A percentile compares a stretch with the other conserved stretches of the same genome.
Conservation (phyloP, 2,113 vertebrate species). For the Spea multiplicata region DNA sequence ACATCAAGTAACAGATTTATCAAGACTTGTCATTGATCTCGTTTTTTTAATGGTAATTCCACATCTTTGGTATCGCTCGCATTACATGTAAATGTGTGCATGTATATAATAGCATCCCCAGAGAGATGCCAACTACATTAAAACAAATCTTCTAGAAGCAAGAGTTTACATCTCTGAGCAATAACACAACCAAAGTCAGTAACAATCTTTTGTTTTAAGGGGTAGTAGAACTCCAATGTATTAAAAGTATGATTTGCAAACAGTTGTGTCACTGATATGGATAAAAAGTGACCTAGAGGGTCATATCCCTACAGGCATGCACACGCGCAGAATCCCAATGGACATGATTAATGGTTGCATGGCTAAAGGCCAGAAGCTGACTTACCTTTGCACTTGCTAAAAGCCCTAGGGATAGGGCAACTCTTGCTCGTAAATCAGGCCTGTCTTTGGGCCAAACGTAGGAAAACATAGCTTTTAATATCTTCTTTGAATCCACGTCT, state of each 20-base stretch:
- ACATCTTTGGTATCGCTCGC: too few relatives aligned
- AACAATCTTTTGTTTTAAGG: not conserved
- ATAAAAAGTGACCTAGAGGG: slow-evolving; percentile 7
- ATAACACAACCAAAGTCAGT: too few relatives aligned
- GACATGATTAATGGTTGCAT: slow-evolving; percentile 28
- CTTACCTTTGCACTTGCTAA: slow-evolving; percentile 90
- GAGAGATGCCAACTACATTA: too few relatives aligned
- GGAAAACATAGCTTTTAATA: slow-evolving; percentile 86
- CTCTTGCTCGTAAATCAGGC: slow-evolving; percentile 88
- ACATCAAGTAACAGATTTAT: too few relatives aligned
- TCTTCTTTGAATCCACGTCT: slow-evolving; percentile 82
- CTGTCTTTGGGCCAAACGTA: slow-evolving; percentile 95
- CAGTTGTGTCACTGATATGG: slow-evolving; percentile 2
- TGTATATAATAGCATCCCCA: too few relatives aligned
- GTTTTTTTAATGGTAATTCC: too few relatives aligned
- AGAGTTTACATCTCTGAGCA: too few relatives aligned
- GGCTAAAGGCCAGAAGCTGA: slow-evolving; percentile 31
- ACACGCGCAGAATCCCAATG: slow-evolving; percentile 19
- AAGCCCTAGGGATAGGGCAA: slow-evolving; percentile 83
- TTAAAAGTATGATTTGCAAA: slow-evolving; percentile 8
- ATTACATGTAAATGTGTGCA: too few relatives aligned
- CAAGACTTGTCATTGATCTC: too few relatives aligned
- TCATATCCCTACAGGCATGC: not conserved
- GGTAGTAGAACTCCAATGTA: not conserved
- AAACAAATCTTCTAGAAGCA: too few relatives aligned